Percentiles rank a stretch among this genome's conserved stretches.
These are phyloP conservation scores for Pelecanus crispus DNA, from an alignment of 2,113 vertebrate genomes.

Conservation along the genomic window DNA sequence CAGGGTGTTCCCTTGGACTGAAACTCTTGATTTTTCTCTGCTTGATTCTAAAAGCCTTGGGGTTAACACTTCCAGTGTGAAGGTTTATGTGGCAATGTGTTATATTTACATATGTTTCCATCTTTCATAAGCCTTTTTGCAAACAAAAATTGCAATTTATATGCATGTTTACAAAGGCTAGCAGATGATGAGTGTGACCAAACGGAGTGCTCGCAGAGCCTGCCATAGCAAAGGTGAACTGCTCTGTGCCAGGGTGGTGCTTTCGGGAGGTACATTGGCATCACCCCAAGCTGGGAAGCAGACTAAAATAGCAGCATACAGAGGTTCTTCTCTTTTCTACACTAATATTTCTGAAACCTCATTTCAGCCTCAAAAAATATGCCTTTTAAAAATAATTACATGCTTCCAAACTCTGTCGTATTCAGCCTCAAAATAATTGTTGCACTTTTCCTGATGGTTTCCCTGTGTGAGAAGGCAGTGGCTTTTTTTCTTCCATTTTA, in stretches of 20 bases:
- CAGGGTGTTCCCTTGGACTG: not conserved
- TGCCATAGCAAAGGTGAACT: rapidly evolving
- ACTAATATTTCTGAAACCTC: not conserved
- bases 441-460: not conserved
- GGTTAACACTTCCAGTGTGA: rapidly evolving
- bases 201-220: not conserved
- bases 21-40: not conserved
- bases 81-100: not conserved
- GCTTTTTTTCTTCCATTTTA: not conserved
- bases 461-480: not conserved
- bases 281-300: not conserved
- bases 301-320: not conserved
- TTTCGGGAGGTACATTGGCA: not conserved
- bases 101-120: not conserved
- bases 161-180: not conserved
- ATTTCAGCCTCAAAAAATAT: not conserved
- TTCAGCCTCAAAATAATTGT: not conserved
- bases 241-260: not conserved
- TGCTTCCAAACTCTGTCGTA: not conserved
- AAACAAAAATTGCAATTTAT: not conserved
- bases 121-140: not conserved
- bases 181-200: not conserved
- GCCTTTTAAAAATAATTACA: not conserved
- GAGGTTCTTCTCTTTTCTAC: not conserved
- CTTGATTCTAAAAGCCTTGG: not conserved